Conservation (phyloP, 2,113 vertebrate species). For the Cyrtonyx montezumae region DNA sequence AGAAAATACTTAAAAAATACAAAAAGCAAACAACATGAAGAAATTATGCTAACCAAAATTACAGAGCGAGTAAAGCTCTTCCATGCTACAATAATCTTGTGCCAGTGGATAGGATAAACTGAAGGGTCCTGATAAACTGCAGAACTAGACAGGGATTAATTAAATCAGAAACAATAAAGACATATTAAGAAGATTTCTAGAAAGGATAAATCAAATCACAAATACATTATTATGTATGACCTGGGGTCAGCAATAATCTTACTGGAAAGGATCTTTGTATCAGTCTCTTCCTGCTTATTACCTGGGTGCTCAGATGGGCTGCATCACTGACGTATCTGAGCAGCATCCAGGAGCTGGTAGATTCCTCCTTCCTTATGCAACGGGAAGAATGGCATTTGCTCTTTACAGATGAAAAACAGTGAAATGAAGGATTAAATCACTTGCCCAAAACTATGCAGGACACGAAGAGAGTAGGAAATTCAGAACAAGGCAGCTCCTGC, state of each 20-base stretch:
- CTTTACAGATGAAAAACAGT: background rate
- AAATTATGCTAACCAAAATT: background rate
- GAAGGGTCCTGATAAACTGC: background rate
- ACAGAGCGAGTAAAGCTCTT: background rate
- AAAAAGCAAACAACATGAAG: background rate
- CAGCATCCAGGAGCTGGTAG: background rate
- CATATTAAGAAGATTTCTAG: constrained; percentile 7
- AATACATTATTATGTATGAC: background rate
- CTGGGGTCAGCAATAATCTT: background rate
- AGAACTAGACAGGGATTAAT: background rate
- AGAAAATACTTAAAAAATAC: background rate
- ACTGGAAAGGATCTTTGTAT: background rate
- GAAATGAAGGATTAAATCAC: background rate
- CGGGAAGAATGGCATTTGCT: background rate
- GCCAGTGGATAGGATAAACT: background rate
- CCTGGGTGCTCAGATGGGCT: background rate
- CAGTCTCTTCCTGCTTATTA: background rate
- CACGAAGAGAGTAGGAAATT: background rate
- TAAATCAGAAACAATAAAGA: constrained; percentile 12
- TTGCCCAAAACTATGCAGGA: background rate
- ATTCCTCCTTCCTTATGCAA: fast-evolving
- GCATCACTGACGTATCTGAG: background rate
- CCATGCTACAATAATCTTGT: background rate
- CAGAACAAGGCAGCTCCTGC: background rate
- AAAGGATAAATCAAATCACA: constrained; percentile 37